A percentile compares a stretch with the other conserved stretches of the same genome.
Conservation (phyloP, 53 echinoderm and acorn worm species). For the Antedon mediterranea region DNA sequence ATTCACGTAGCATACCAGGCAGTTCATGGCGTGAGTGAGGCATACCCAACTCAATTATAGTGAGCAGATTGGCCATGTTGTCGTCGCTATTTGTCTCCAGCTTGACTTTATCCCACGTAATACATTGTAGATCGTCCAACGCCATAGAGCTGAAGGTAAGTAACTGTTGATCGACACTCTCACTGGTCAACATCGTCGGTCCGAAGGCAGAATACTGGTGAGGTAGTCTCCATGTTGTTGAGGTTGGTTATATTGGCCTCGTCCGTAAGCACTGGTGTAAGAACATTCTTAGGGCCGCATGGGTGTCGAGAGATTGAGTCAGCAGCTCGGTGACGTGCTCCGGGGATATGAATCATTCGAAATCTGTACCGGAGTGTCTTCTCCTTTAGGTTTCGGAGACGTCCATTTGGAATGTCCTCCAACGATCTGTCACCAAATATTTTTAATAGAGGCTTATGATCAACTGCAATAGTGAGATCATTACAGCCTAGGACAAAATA, state of each 20-base stretch:
- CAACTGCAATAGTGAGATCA: constrained; percentile 19
- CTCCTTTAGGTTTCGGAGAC: constrained; percentile 46
- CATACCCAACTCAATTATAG: constrained; percentile 21
- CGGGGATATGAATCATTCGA: constrained; percentile 34
- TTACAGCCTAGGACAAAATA: constrained; percentile 27
- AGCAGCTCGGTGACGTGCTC: constrained; percentile 19
- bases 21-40: constrained; percentile 15
- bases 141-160: neutral
- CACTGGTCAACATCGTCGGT: neutral
- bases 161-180: neutral
- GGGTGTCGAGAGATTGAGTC: constrained; percentile 33
- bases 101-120: constrained; percentile 23
- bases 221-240: neutral
- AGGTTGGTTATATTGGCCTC: neutral
- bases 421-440: constrained; percentile 20
- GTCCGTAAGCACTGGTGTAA: neutral
- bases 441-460: constrained; percentile 22
- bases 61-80: constrained; percentile 4
- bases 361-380: constrained; percentile 33
- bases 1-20: too few relatives aligned
- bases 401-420: constrained; percentile 35
- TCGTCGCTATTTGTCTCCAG: constrained; percentile 14
- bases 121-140: neutral
- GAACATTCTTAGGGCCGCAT: neutral
- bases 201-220: neutral